Conservation (phyloP, 2,113 vertebrate species). For the Chlorodrepanis virens region DNA sequence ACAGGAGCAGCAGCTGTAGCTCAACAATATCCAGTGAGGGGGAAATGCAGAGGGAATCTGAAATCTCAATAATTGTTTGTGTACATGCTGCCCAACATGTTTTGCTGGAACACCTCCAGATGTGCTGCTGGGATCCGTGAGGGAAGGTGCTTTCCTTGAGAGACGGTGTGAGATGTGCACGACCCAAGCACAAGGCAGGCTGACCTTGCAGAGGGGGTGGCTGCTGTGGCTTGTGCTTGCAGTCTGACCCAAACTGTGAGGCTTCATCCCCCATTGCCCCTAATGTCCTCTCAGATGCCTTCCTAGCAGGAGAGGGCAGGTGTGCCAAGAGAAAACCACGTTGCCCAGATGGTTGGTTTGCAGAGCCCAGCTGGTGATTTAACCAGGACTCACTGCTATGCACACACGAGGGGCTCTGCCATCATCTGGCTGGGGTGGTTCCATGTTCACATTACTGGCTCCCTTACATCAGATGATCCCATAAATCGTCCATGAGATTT, state of each 20-base stretch:
- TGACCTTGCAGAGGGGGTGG: conserved; percentile 52
- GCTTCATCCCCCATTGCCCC: conserved; percentile 26
- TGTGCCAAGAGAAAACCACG: conserved; percentile 39
- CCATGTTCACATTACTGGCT: neutral
- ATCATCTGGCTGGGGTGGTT: conserved; percentile 16
- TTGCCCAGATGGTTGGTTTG: conserved; percentile 72
- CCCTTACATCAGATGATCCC: conserved; percentile 59
- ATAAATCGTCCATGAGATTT: conserved; percentile 66
- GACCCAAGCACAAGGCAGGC: neutral
- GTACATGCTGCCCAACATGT: neutral
- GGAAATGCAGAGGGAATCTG: neutral
- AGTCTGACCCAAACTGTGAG: conserved; percentile 41
- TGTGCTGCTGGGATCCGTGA: conserved; percentile 7
- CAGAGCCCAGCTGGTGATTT: conserved; percentile 61
- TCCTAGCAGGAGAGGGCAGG: conserved; percentile 49
- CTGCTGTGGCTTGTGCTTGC: conserved; percentile 43
- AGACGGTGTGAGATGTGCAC: neutral
- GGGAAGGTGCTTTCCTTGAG: conserved; percentile 15
- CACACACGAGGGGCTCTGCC: neutral
- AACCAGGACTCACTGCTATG: conserved; percentile 41
- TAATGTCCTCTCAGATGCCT: conserved; percentile 67
- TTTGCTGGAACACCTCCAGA: conserved; percentile 32
- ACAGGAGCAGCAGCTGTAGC: neutral
- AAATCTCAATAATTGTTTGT: neutral
- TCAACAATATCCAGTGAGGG: neutral